These are phyloP conservation scores for Aethina tumida DNA, from an alignment of 1,140 invertebrate genomes.

Conservation along the genomic window DNA sequence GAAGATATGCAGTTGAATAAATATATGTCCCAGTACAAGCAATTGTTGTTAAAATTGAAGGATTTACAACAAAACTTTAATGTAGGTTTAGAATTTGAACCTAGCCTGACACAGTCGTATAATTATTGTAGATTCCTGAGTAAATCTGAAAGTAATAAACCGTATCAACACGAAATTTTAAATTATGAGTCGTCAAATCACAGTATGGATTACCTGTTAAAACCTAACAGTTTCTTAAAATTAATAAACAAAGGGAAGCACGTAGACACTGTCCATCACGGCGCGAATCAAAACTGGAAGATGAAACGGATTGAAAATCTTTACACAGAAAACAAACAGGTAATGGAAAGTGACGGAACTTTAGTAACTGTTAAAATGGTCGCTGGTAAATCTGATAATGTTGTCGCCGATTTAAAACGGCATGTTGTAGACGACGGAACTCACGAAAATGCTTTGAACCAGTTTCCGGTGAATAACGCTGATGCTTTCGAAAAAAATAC, in stretches of 20 bases:
- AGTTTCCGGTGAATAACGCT: slow-evolving; percentile 1
- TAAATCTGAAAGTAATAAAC: slow-evolving; percentile 8
- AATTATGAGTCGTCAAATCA: slow-evolving; percentile 10
- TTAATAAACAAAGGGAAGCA: slow-evolving; percentile 3
- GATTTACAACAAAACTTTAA: slow-evolving; percentile 5
- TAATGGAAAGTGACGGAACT: slow-evolving; percentile 1
- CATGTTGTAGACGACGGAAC: slow-evolving; percentile 3
- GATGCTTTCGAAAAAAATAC: neutral
- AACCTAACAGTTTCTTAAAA: slow-evolving; percentile 13
- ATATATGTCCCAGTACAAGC: slow-evolving; percentile 20
- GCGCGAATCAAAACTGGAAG: slow-evolving; percentile 21
- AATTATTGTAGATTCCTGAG: slow-evolving; percentile 13
- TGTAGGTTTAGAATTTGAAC: slow-evolving; percentile 11
- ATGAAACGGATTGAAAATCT: slow-evolving; percentile 11
- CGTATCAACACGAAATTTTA: slow-evolving; percentile 6
- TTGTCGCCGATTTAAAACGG: slow-evolving; percentile 1
- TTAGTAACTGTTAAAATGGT: slow-evolving; percentile 10
- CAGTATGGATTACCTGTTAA: slow-evolving; percentile 16
- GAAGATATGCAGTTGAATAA: slow-evolving; percentile 12
- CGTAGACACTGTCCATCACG: slow-evolving; percentile 16
- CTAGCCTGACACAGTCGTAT: slow-evolving; percentile 23
- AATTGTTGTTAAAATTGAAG: slow-evolving; percentile 19
- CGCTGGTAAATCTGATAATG: slow-evolving; percentile 5
- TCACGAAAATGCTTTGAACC: slow-evolving; percentile 6
- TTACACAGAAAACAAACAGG: slow-evolving; percentile 1